Percentiles rank a stretch among this genome's conserved stretches.
These are phyloP conservation scores for Empis stercorea DNA, from an alignment of 2,888 invertebrate species.

Conservation along the genomic window DNA sequence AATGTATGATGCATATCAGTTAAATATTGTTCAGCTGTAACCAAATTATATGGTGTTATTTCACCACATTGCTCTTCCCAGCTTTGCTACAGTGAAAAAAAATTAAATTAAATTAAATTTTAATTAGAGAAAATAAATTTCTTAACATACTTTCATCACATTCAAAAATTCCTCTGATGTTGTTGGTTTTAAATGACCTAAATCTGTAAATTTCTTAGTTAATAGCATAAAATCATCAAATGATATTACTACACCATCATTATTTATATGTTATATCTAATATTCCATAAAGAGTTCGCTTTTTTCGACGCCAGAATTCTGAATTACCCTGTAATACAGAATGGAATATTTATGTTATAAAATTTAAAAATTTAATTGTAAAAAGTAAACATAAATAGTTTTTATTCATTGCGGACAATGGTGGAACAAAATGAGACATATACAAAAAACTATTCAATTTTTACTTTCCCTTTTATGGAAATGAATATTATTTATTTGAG, in stretches of 20 bases:
- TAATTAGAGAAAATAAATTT: background rate
- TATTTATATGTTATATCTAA: slow-evolving; percentile 73
- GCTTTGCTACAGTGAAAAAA: slow-evolving; percentile 46
- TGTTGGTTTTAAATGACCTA: slow-evolving; percentile 56
- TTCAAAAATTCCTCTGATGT: slow-evolving; percentile 56
- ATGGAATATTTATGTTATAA: too few species aligned
- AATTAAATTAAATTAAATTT: background rate
- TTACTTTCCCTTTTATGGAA: too few species aligned
- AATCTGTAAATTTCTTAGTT: slow-evolving; percentile 57
- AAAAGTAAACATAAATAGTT: too few species aligned
- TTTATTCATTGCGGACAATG: too few species aligned
- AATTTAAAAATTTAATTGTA: too few species aligned
- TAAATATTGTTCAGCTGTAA: slow-evolving; percentile 69
- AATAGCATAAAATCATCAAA: slow-evolving; percentile 68
- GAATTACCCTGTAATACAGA: slow-evolving; percentile 33
- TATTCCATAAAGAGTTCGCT: slow-evolving; percentile 71
- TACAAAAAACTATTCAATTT: too few species aligned
- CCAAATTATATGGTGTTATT: slow-evolving; percentile 65
- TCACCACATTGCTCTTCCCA: slow-evolving; percentile 80
- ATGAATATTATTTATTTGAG: too few species aligned
- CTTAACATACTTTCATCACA: slow-evolving; percentile 49
- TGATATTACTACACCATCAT: slow-evolving; percentile 74
- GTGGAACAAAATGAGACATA: too few species aligned
- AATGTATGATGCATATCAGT: slow-evolving; percentile 72
- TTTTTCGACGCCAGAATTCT: slow-evolving; percentile 72